phyloP scores from a whole-genome alignment of 1,140 invertebrate genomes.

The Belonocnema kinseyi region DNA sequence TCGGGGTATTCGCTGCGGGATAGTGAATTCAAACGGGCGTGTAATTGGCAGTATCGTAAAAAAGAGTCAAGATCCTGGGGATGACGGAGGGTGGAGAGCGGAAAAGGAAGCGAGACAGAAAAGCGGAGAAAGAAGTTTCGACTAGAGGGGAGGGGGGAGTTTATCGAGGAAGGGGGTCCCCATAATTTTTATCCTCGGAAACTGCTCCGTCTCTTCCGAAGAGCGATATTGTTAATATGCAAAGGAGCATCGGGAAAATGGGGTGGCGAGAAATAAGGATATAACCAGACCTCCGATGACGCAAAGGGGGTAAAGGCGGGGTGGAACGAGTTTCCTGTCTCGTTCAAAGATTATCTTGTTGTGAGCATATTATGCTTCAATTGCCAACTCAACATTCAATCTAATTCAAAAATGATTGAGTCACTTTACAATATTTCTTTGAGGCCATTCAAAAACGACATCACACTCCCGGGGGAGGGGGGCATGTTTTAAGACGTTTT shows the following conservation, averaged over 20 bases:
- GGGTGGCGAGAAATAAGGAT: constrained; percentile 71
- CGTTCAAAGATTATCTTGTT: constrained; percentile 63
- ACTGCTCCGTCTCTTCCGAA: constrained; percentile 65
- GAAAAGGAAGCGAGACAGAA: constrained; percentile 56
- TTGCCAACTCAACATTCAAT: neutral
- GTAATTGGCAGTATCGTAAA: constrained; percentile 77
- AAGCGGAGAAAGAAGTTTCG: constrained; percentile 37
- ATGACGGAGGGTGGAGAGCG: constrained; percentile 56
- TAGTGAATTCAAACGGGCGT: constrained; percentile 76
- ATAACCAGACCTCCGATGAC: constrained; percentile 56
- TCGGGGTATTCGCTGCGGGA: constrained; percentile 65
- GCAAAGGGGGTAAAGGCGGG: constrained; percentile 45
- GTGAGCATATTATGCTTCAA: constrained; percentile 54
- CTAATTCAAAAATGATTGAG: too few species aligned
- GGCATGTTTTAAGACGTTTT: too few species aligned
- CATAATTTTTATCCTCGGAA: constrained; percentile 74
- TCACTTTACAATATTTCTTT: too few species aligned
- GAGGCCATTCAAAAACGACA: too few species aligned
- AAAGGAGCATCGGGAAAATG: constrained; percentile 74
- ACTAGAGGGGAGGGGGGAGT: constrained; percentile 36
- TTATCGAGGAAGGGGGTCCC: constrained; percentile 49
- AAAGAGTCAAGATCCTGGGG: constrained; percentile 60
- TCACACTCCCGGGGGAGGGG: too few species aligned
- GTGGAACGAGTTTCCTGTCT: constrained; percentile 47
- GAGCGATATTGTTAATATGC: constrained; percentile 76